Percentiles rank a stretch among this genome's conserved stretches.
Conservation (phyloP, 2,888 invertebrate species). For the Eupeodes luniger region DNA sequence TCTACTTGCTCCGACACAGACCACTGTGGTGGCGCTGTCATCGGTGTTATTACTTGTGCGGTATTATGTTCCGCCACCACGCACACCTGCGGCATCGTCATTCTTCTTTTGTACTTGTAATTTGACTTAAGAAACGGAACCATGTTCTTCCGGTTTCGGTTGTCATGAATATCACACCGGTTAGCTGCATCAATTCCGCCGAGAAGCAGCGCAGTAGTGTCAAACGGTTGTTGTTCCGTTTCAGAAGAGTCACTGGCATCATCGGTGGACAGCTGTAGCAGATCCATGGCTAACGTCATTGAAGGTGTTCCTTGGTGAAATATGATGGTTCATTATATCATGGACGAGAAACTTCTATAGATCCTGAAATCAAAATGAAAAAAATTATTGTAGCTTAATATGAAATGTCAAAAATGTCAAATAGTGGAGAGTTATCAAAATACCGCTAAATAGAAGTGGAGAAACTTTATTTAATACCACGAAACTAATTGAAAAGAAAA, state of each 20-base stretch:
- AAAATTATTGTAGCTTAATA: background rate
- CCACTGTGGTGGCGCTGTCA: constrained; percentile 39
- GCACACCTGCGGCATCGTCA: constrained; percentile 45
- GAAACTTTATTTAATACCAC: constrained; percentile 8
- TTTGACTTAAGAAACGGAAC: constrained; percentile 82
- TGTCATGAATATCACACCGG: constrained; percentile 63
- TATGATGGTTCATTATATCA: constrained; percentile 64
- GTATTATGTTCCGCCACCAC: constrained; percentile 51
- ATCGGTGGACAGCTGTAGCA: constrained; percentile 58
- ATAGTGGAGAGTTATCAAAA: constrained; percentile 43
- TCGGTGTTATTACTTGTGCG: constrained; percentile 49
- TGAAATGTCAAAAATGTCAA: constrained; percentile 54
- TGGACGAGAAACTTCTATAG: constrained; percentile 28
- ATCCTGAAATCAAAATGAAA: constrained; percentile 54
- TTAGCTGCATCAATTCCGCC: constrained; percentile 51
- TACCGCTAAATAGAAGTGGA: constrained; percentile 45
- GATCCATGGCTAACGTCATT: constrained; percentile 46
- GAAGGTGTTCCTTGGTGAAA: constrained; percentile 33
- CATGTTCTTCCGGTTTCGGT: constrained; percentile 68
- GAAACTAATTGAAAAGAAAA: constrained; percentile 12
- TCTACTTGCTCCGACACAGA: constrained; percentile 30
- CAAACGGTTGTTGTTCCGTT: constrained; percentile 59
- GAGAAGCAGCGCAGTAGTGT: constrained; percentile 39
- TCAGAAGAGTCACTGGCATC: constrained; percentile 48
- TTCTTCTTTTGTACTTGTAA: constrained; percentile 84